Evolutionary conservation across 2,797 vertebrate species (phyloP).

Genomic region (Picus viridis): DNA sequence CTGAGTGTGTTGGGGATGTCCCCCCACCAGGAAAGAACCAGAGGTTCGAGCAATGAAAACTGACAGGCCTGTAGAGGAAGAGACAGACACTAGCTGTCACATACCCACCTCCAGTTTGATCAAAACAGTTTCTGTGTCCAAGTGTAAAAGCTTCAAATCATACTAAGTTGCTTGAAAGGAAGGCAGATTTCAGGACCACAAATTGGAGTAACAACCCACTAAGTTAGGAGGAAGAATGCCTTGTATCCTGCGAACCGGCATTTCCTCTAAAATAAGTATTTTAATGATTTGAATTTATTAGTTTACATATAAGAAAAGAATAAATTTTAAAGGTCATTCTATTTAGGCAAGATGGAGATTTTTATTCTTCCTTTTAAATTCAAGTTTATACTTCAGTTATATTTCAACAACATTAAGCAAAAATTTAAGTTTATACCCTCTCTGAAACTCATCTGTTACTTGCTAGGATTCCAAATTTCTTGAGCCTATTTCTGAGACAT

Average conservation of each 20-base stretch:
- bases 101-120: not conserved
- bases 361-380: not conserved
- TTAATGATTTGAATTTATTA: not conserved
- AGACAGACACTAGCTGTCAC: not conserved
- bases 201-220: not conserved
- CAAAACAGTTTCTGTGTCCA: not conserved
- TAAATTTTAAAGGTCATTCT: constrained; percentile 7
- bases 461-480: not conserved
- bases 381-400: not conserved
- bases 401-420: not conserved
- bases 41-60: not conserved
- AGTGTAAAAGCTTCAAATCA: not conserved
- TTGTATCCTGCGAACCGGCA: not conserved
- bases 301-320: not conserved
- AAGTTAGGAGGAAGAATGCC: not conserved
- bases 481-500: not conserved
- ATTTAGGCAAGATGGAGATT: not conserved
- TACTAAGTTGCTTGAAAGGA: not conserved
- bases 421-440: not conserved
- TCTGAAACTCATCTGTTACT: not conserved
- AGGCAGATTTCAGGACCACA: not conserved
- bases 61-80: not conserved
- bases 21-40: not conserved
- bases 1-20: not conserved
- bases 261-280: not conserved